Percentiles rank a stretch among this genome's conserved stretches.
Evolutionary conservation across 2,888 invertebrate genomes (phyloP).

Genomic region (Desoria tigrina): DNA sequence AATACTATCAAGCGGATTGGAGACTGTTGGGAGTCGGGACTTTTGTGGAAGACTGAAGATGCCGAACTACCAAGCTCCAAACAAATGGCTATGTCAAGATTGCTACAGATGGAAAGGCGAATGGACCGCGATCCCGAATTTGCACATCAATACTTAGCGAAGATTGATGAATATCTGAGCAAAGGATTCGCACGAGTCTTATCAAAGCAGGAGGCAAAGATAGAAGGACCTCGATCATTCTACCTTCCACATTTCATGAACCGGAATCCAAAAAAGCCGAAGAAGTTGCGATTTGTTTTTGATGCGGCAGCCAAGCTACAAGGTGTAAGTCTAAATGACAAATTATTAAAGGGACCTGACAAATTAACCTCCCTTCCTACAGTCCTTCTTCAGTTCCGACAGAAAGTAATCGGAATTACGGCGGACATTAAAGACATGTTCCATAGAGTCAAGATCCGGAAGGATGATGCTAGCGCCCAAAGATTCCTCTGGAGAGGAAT

Average conservation of each 20-base stretch:
- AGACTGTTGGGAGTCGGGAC: too few relatives aligned
- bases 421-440: too few relatives aligned
- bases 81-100: too few relatives aligned
- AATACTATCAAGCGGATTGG: too few relatives aligned
- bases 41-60: too few relatives aligned
- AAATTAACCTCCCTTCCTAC: neutral
- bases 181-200: slow-evolving; percentile 21
- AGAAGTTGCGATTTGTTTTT: slow-evolving; percentile 43
- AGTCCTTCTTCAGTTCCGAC: slow-evolving; percentile 21
- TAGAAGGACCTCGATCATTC: slow-evolving; percentile 16
- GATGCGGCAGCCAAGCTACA: slow-evolving; percentile 21
- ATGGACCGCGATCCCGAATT: slow-evolving; percentile 21
- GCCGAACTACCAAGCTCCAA: too few relatives aligned
- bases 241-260: slow-evolving; percentile 47
- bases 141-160: slow-evolving; percentile 8
- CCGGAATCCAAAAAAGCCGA: slow-evolving; percentile 38
- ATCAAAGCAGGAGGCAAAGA: neutral
- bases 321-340: slow-evolving; percentile 33
- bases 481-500: slow-evolving; percentile 15
- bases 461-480: neutral
- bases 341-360: too few relatives aligned
- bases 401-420: too few relatives aligned
- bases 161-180: slow-evolving; percentile 13
- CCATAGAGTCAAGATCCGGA: too few relatives aligned
- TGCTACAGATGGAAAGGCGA: too few relatives aligned